Evolutionary conservation across 2,888 invertebrate genomes (phyloP).

Genomic region (Eilema caniola): DNA sequence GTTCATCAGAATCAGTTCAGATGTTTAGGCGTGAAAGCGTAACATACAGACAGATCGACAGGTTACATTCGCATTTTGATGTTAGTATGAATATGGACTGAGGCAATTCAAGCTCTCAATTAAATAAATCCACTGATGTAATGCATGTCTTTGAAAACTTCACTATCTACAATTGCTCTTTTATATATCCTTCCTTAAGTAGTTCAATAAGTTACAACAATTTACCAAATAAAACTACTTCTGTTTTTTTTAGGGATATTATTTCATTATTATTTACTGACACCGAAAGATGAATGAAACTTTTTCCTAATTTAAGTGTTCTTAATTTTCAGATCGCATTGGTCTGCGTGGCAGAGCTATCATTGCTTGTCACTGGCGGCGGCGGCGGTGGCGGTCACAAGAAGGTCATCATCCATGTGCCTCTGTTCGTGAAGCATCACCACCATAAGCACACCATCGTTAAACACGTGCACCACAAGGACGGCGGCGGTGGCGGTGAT

Average conservation of each 20-base stretch:
- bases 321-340: constrained; percentile 69
- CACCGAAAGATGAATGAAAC: not conserved
- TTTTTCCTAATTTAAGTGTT: constrained; percentile 4
- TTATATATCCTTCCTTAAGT: no score
- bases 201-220: not conserved
- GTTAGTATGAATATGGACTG: no score
- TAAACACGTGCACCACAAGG: constrained; percentile 90
- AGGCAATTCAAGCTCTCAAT: no score
- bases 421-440: constrained; percentile 91
- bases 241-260: not conserved
- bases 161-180: no score
- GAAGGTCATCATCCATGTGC: constrained; percentile 93
- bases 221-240: no score
- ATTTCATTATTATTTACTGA: not conserved
- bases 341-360: constrained; percentile 74
- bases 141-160: no score
- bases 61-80: no score
- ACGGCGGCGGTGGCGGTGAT: constrained; percentile 86
- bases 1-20: no score
- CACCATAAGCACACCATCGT: constrained; percentile 93
- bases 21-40: no score
- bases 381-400: constrained; percentile 88
- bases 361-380: constrained; percentile 71
- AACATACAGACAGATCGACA: no score
- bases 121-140: no score